Evolutionary conservation across 2,797 vertebrate genomes (phyloP).

Genomic region (Phataginus tetradactyla): DNA sequence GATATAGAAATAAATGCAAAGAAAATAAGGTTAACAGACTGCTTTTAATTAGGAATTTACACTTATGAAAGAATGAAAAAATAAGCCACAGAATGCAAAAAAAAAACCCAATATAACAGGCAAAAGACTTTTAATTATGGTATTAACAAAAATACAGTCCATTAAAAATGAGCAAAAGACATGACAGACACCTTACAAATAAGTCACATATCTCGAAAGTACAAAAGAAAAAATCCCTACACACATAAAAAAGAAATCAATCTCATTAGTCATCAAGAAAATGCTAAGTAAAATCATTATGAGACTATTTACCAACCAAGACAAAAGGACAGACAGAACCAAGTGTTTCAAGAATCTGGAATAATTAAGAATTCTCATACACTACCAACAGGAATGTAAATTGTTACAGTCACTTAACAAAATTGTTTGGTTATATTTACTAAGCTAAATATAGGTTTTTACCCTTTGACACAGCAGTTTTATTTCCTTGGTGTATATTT

Average conservation of each 20-base stretch:
- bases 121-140: background rate
- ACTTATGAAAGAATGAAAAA: background rate
- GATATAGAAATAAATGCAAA: background rate
- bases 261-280: background rate
- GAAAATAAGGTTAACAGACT: background rate
- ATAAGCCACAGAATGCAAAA: background rate
- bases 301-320: background rate
- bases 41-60: background rate
- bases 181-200: background rate
- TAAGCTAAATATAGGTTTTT: background rate
- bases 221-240: background rate
- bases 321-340: background rate
- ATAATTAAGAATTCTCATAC: background rate
- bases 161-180: background rate
- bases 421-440: background rate
- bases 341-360: background rate
- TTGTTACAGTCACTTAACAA: background rate
- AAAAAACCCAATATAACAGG: background rate
- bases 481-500: background rate
- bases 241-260: background rate
- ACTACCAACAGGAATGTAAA: background rate
- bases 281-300: background rate
- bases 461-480: background rate
- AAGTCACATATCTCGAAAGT: background rate
- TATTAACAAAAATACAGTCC: background rate